phyloP scores from a whole-genome alignment of 2,797 vertebrate genomes.

The Onychomys torridus region DNA sequence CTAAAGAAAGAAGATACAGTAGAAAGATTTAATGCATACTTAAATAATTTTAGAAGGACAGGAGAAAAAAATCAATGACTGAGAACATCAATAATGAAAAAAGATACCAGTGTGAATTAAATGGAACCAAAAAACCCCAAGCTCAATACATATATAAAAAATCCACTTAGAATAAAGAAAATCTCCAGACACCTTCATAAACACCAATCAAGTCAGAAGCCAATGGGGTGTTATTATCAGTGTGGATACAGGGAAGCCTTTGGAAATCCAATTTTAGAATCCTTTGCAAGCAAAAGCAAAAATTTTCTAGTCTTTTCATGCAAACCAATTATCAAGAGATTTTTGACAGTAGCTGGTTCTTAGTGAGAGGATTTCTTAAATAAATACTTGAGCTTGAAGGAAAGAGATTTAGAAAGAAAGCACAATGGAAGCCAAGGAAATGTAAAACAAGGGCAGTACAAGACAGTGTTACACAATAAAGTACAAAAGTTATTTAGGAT shows the following conservation, averaged over 20 bases:
- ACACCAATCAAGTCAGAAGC: background rate
- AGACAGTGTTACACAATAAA: background rate
- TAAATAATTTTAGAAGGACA: background rate
- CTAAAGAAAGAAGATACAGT: background rate
- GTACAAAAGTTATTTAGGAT: constrained; percentile 37
- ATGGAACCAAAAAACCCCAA: background rate
- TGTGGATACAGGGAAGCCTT: background rate
- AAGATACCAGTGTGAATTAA: constrained; percentile 32
- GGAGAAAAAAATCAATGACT: constrained; percentile 48
- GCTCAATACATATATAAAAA: background rate
- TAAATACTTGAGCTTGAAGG: background rate
- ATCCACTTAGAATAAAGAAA: background rate
- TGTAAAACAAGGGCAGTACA: background rate
- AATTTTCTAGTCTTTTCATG: constrained; percentile 23
- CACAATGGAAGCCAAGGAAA: background rate
- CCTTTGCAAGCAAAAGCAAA: constrained; percentile 17
- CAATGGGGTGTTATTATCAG: background rate
- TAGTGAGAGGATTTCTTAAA: background rate
- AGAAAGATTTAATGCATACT: constrained; percentile 14
- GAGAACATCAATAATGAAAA: constrained; percentile 38
- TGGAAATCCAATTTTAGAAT: background rate
- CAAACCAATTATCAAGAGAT: constrained; percentile 37
- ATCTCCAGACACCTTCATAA: constrained; percentile 11
- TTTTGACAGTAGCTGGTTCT: background rate
- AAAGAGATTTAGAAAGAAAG: constrained; percentile 61